Evolutionary conservation across 1,140 invertebrate genomes (phyloP).

Genomic region (Goniozus legneri): DNA sequence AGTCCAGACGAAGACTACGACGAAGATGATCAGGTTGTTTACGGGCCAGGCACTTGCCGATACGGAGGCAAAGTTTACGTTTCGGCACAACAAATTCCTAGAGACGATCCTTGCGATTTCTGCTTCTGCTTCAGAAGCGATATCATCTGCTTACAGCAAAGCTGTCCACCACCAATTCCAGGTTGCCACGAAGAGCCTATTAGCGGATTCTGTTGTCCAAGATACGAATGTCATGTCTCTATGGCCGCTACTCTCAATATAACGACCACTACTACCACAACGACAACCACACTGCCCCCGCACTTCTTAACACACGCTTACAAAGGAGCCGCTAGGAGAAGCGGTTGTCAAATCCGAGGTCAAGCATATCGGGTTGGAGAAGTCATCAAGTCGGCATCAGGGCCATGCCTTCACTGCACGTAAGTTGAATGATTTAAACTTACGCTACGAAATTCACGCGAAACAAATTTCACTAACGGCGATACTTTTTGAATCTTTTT

Average conservation of each 20-base stretch:
- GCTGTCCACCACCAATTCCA: constrained; percentile 88
- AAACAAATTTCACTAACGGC: background rate
- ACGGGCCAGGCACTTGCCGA: constrained; percentile 84
- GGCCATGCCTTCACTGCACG: constrained; percentile 89
- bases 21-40: constrained; percentile 68
- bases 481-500: constrained; percentile 25
- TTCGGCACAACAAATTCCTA: constrained; percentile 89
- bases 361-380: constrained; percentile 80
- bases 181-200: constrained; percentile 89
- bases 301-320: constrained; percentile 76
- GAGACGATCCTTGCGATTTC: constrained; percentile 92
- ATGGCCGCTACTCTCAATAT: constrained; percentile 75
- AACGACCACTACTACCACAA: constrained; percentile 79
- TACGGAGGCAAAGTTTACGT: constrained; percentile 90
- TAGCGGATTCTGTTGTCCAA: constrained; percentile 88
- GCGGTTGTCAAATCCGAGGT: constrained; percentile 81
- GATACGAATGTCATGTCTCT: constrained; percentile 88
- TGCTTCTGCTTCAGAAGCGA: constrained; percentile 96
- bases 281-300: constrained; percentile 79
- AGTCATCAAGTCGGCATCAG: constrained; percentile 76
- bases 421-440: too few relatives aligned
- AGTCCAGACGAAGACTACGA: constrained; percentile 62
- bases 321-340: constrained; percentile 66
- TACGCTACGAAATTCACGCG: too few relatives aligned
- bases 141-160: constrained; percentile 92